These are phyloP conservation scores for Acanthopleura granulata DNA, from an alignment of 2,888 invertebrate species.

Conservation along the genomic window DNA sequence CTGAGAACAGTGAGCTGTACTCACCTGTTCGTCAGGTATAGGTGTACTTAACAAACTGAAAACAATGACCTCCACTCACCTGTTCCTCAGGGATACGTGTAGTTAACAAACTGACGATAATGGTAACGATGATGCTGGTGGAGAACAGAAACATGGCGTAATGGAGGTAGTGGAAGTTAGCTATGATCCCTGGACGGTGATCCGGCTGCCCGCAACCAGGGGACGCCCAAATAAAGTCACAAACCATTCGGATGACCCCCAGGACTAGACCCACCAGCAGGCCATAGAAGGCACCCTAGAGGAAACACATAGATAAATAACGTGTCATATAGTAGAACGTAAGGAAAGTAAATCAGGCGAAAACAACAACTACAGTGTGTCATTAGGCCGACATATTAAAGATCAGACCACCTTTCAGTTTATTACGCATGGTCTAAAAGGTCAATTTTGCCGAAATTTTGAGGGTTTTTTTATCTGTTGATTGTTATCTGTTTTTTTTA, in stretches of 20 bases:
- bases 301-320: too few relatives aligned
- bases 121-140: constrained; percentile 61
- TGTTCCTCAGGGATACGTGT: constrained; percentile 65
- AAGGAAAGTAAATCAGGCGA: too few relatives aligned
- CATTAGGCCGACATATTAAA: too few relatives aligned
- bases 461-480: too few relatives aligned
- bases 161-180: constrained; percentile 66
- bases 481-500: too few relatives aligned
- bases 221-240: constrained; percentile 69
- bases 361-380: too few relatives aligned
- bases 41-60: not conserved
- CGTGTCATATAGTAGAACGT: too few relatives aligned
- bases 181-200: constrained; percentile 38
- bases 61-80: constrained; percentile 43
- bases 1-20: not conserved
- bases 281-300: constrained; percentile 73
- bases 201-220: constrained; percentile 65
- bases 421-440: too few relatives aligned
- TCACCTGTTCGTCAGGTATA: not conserved
- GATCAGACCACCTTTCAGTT: too few relatives aligned
- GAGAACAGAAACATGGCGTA: constrained; percentile 71
- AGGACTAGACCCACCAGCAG: constrained; percentile 71
- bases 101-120: constrained; percentile 69
- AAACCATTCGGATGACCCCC: constrained; percentile 68
- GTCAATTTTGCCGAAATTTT: too few relatives aligned